Base-by-base conservation (phyloP, 2,113 vertebrate genomes). In the Anarrhichthys ocellatus region DNA sequence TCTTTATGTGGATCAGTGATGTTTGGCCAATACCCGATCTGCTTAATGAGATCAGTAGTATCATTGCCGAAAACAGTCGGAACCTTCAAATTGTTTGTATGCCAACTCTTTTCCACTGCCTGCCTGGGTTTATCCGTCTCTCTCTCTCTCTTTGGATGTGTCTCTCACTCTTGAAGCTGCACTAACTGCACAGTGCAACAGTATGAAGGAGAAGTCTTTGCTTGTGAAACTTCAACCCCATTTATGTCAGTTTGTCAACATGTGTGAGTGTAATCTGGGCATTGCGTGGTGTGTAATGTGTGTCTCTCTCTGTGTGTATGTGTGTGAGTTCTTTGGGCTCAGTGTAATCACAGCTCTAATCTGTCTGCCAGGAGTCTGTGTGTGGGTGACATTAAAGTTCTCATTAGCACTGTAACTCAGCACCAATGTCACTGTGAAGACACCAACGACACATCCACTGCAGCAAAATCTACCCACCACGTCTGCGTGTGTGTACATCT, bases 361-460 rank as follows among this genome's bases (percentile, higher is more conserved):
- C 87, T 92, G 78, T 92, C 80, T 85, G 91, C 87, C 79, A 72
- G 83, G 87, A 91, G 80, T 90, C 90, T 89, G 80, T 91, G 89
- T 92, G 91, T 93, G 91, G 90, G 89, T 94, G 92, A 94, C 90
- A 93, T 91, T 93, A 88, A 92, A 93, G 92, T 91, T 93, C 89
- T 94, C 92, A 94, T 94, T 94, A 92, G 89, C 93, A 87, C 88
- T 84, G 90, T 83, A 94, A 91, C 89, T 93, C 92, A 89, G 91
- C 89, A 92, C 89, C 89, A 89, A 75, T 88, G 92, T 92, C 86
- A 88, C 87, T 89, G 89, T 81, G 92, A 93, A 93, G 90, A 89
- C 90, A 91, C 90, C 87, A 87, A 52, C 65, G 27, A 90, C 86
- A 89, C 90, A 88, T 91, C 81, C 66, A 87, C 89, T 75, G 84